A percentile compares a stretch with the other conserved stretches of the same genome.
Evolutionary conservation across 1,140 invertebrate genomes (phyloP).

Genomic region (Apis florea): DNA sequence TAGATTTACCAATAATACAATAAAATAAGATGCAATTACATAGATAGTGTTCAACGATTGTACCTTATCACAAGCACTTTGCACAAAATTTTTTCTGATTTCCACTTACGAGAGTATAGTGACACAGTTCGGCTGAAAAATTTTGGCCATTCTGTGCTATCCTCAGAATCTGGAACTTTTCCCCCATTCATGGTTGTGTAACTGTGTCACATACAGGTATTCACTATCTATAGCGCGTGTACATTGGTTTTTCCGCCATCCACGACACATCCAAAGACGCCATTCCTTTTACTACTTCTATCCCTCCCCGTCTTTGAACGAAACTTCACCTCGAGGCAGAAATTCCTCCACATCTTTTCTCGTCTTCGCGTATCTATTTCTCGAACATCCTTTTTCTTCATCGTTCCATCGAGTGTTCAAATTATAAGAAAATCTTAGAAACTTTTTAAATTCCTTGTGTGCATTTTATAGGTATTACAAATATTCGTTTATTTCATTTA

Average conservation of each 20-base stretch:
- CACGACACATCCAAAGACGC: neutral
- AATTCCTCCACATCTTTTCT: slow-evolving; percentile 5
- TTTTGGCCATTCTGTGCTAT: neutral
- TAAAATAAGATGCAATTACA: no score
- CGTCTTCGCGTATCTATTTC: neutral
- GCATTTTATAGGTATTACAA: neutral
- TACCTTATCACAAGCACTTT: neutral
- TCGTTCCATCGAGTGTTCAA: neutral
- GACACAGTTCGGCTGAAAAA: neutral
- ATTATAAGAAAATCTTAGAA: neutral
- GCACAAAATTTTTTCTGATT: neutral
- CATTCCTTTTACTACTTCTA: neutral
- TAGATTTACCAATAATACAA: no score
- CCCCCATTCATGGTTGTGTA: neutral
- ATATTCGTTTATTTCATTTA: neutral
- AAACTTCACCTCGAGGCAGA: slow-evolving; percentile 2
- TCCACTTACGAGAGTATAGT: neutral
- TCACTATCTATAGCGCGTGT: neutral
- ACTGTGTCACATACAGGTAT: slow-evolving; percentile 2
- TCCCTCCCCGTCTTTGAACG: neutral
- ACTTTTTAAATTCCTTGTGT: neutral
- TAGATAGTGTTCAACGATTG: neutral
- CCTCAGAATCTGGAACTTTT: slow-evolving; percentile 1
- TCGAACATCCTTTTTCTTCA: neutral
- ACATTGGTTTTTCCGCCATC: neutral